phyloP scores from a whole-genome alignment of 2,113 vertebrate genomes.

The Plotosus lineatus region DNA sequence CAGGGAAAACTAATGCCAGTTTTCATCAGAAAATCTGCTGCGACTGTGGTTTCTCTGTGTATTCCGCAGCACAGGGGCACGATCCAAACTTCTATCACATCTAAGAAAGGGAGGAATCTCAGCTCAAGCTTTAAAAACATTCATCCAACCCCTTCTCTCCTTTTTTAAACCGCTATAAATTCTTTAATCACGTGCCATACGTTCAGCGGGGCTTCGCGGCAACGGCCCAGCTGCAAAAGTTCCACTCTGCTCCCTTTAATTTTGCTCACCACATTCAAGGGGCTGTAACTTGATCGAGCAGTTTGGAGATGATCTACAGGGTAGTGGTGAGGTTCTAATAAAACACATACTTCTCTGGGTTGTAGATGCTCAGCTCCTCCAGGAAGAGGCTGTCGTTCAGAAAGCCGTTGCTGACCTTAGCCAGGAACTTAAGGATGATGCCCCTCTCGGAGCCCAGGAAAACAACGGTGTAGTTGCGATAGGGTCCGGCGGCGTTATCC shows the following conservation, averaged over 20 bases:
- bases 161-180: conserved; percentile 40
- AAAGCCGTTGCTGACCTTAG: conserved; percentile 86
- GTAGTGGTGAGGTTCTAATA: conserved; percentile 22
- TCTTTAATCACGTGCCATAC: conserved; percentile 62
- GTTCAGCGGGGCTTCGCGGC: conserved; percentile 57
- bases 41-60: conserved; percentile 3
- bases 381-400: conserved; percentile 96
- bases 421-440: conserved; percentile 95
- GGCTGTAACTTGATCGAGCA: conserved; percentile 75
- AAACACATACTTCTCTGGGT: conserved; percentile 89
- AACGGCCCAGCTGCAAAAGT: conserved; percentile 42
- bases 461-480: conserved; percentile 91
- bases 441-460: conserved; percentile 97
- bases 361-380: conserved; percentile 96
- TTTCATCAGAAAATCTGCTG: conserved; percentile 24
- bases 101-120: conserved; percentile 50
- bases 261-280: conserved; percentile 66
- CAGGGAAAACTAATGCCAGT: not conserved
- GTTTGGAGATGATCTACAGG: conserved; percentile 65
- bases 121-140: conserved; percentile 48
- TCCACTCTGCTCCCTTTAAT: conserved; percentile 69
- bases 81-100: conserved; percentile 22
- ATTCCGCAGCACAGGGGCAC: conserved; percentile 37
- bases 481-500: conserved; percentile 86
- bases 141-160: conserved; percentile 37